Percentiles rank a stretch among this genome's conserved stretches.
phyloP scores from a whole-genome alignment of 2,888 invertebrate genomes.

The Aspidapion aeneum region DNA sequence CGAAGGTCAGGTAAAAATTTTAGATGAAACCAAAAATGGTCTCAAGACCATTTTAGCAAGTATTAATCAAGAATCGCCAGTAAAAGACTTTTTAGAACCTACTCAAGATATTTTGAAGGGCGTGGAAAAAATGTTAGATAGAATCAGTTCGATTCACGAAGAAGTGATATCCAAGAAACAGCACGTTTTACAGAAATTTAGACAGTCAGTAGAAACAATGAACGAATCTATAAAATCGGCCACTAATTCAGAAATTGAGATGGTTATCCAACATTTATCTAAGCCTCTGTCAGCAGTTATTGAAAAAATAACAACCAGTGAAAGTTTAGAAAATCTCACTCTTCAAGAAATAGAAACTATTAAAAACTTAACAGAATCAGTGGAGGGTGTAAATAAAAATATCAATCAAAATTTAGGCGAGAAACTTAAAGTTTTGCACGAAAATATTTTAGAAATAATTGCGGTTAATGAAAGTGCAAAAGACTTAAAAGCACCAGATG shows the following conservation, averaged over 20 bases:
- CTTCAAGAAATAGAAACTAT: slow-evolving; percentile 32
- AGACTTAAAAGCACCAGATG: slow-evolving; percentile 21
- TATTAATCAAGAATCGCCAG: slow-evolving; percentile 44
- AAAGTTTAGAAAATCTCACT: slow-evolving; percentile 22
- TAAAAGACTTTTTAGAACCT: slow-evolving; percentile 46
- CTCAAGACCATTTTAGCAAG: slow-evolving; percentile 36
- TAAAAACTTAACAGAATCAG: slow-evolving; percentile 31
- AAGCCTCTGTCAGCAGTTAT: slow-evolving; percentile 37
- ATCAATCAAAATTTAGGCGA: slow-evolving; percentile 29
- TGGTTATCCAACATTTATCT: slow-evolving; percentile 37
- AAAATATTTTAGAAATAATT: slow-evolving; percentile 23
- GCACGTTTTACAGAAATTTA: slow-evolving; percentile 13
- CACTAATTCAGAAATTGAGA: slow-evolving; percentile 5
- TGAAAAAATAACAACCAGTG: slow-evolving; percentile 23
- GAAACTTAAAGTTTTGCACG: slow-evolving; percentile 32
- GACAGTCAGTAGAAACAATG: slow-evolving; percentile 14
- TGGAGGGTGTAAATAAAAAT: slow-evolving; percentile 30
- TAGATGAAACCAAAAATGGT: slow-evolving; percentile 29
- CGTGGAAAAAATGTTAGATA: slow-evolving; percentile 37
- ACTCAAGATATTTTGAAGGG: slow-evolving; percentile 42
- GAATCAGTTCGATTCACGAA: slow-evolving; percentile 25
- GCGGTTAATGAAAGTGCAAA: slow-evolving; percentile 24
- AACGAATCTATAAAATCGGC: slow-evolving; percentile 22
- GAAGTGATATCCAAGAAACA: slow-evolving; percentile 26
- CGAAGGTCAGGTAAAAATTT: slow-evolving; percentile 18